Percentiles rank a stretch among this genome's conserved stretches.
These are phyloP conservation scores for Lepidurus packardi DNA, from an alignment of 1,140 invertebrate genomes.

Conservation along the genomic window DNA sequence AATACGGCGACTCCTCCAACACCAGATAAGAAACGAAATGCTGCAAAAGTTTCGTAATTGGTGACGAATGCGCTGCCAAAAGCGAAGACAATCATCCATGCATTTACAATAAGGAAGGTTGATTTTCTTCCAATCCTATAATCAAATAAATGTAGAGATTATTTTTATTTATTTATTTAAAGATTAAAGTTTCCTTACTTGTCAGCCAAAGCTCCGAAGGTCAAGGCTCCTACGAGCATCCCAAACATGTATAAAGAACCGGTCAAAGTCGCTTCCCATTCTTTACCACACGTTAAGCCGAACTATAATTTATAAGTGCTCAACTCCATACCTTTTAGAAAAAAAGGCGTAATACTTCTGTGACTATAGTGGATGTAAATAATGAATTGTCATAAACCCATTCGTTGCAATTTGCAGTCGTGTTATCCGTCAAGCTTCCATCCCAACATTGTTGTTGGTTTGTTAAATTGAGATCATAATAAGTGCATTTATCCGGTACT, in stretches of 20 bases:
- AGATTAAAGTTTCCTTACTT: neutral
- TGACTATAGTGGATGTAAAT: slow-evolving; percentile 26
- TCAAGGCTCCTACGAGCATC: slow-evolving; percentile 22
- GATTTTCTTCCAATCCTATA: slow-evolving; percentile 38
- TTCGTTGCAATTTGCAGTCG: neutral
- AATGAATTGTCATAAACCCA: slow-evolving; percentile 27
- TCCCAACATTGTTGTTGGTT: neutral
- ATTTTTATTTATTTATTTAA: neutral
- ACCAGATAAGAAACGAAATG: slow-evolving; percentile 40
- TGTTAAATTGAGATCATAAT: neutral
- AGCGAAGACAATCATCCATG: slow-evolving; percentile 37
- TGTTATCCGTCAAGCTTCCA: neutral
- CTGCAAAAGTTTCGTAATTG: slow-evolving; percentile 37
- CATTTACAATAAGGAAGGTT: slow-evolving; percentile 28
- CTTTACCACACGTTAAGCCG: slow-evolving; percentile 17
- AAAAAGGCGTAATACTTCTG: neutral
- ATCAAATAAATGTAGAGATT: slow-evolving; percentile 25
- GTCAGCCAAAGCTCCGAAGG: slow-evolving; percentile 22
- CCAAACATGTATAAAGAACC: slow-evolving; percentile 20
- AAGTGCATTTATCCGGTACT: neutral
- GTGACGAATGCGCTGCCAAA: slow-evolving; percentile 38
- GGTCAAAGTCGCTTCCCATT: slow-evolving; percentile 23
- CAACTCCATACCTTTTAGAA: neutral
- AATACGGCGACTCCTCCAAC: slow-evolving; percentile 39
- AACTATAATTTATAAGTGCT: neutral